Evolutionary conservation across 2,888 invertebrate species (phyloP).

Genomic region (Ceraclea dissimilis): DNA sequence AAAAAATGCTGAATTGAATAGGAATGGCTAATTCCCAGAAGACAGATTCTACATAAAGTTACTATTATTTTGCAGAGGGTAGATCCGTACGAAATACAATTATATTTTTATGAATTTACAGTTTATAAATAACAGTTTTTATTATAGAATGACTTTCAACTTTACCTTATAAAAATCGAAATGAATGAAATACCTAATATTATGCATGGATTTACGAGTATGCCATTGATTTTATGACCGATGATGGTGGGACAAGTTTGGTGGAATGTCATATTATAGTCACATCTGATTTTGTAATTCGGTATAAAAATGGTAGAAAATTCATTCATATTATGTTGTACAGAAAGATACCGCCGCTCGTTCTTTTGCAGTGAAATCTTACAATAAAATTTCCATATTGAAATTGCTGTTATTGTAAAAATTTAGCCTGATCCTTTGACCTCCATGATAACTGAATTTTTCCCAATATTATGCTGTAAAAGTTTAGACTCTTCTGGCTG

Average conservation of each 20-base stretch:
- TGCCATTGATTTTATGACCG: background rate
- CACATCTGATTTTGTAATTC: too few relatives aligned
- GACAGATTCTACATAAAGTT: background rate
- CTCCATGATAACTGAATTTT: too few relatives aligned
- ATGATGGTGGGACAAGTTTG: too few relatives aligned
- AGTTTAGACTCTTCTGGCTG: too few relatives aligned
- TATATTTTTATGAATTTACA: background rate
- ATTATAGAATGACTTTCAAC: background rate
- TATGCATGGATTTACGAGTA: background rate
- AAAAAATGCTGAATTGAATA: too few relatives aligned
- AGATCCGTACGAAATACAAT: background rate
- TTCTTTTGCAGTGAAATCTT: background rate
- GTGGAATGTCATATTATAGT: too few relatives aligned
- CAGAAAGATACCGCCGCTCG: too few relatives aligned
- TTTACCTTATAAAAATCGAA: background rate
- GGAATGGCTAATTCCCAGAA: background rate
- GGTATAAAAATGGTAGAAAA: too few relatives aligned
- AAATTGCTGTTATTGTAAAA: too few relatives aligned
- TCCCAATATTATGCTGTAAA: too few relatives aligned
- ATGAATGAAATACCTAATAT: background rate
- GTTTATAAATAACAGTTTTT: background rate
- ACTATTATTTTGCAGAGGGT: background rate
- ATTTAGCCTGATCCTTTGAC: too few relatives aligned
- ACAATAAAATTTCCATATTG: background rate
- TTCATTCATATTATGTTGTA: too few relatives aligned